Evolutionary conservation across 2,113 vertebrate genomes (phyloP).

Genomic region (Grammomys surdaster): DNA sequence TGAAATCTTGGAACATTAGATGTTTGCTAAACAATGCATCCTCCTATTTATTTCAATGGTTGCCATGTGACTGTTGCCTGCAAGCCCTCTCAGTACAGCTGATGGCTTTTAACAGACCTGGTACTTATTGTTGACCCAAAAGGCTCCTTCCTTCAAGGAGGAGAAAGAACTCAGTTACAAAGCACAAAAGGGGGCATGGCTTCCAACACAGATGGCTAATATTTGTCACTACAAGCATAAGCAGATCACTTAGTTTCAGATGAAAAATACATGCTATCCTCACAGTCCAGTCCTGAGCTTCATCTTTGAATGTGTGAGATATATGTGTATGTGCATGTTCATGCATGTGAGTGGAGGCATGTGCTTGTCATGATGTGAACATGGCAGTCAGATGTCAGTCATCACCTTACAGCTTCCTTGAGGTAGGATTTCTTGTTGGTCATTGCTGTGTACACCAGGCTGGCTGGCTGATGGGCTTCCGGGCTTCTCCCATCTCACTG

Average conservation of each 20-base stretch:
- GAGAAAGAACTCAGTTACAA: neutral
- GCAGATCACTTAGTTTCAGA: constrained; percentile 53
- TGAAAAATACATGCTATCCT: neutral
- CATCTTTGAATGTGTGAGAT: neutral
- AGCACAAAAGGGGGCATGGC: neutral
- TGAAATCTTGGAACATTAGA: constrained; percentile 64
- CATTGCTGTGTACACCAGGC: neutral
- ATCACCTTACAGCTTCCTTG: neutral
- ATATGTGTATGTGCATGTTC: neutral
- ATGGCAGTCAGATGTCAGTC: too few species aligned
- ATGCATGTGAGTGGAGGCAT: neutral
- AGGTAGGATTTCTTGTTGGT: neutral
- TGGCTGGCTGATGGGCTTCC: neutral
- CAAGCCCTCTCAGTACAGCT: neutral
- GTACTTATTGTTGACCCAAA: neutral
- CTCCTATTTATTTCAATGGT: constrained; percentile 73
- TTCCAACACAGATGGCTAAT: constrained; percentile 45
- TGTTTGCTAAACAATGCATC: constrained; percentile 72
- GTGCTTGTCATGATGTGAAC: neutral
- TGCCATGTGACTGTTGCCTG: constrained; percentile 70
- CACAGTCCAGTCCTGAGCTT: neutral
- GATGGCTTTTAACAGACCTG: neutral
- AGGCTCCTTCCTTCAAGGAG: accelerated
- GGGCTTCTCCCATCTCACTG: neutral
- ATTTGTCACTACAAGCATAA: constrained; percentile 55